Evolutionary conservation across 2,797 vertebrate genomes (phyloP).

Genomic region (Lutjanus argentimaculatus): DNA sequence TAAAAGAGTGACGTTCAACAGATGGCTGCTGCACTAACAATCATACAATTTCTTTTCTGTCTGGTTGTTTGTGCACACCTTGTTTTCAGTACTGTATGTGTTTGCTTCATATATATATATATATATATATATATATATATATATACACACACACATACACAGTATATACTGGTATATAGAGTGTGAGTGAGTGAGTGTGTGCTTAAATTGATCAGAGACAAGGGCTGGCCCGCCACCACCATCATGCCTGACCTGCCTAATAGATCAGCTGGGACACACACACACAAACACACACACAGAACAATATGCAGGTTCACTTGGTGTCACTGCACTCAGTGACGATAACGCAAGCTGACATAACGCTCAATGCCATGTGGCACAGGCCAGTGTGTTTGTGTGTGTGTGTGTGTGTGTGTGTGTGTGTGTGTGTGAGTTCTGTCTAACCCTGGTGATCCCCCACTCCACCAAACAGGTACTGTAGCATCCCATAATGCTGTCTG

Average conservation of each 20-base stretch:
- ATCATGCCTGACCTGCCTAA: constrained; percentile 64
- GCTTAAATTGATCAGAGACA: constrained; percentile 56
- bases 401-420: constrained; percentile 28
- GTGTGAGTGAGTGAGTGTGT: constrained; percentile 7
- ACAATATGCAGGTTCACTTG: constrained; percentile 53
- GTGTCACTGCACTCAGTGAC: constrained; percentile 64
- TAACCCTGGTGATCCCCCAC: constrained; percentile 24
- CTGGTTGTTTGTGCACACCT: background rate
- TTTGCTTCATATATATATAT: background rate
- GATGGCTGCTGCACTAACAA: constrained; percentile 12
- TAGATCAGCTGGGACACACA: constrained; percentile 55
- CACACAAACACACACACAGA: constrained; percentile 22
- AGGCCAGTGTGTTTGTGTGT: constrained; percentile 30
- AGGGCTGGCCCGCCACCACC: constrained; percentile 36
- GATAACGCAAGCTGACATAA: constrained; percentile 71
- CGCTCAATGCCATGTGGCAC: constrained; percentile 63
- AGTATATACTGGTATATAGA: background rate
- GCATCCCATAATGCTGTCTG: constrained; percentile 41
- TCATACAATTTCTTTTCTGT: constrained; percentile 5
- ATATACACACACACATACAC: too few species aligned
- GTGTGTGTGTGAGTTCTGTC: constrained; percentile 32
- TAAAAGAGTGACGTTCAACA: background rate
- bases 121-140: too few species aligned
- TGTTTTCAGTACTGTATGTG: constrained; percentile 1
- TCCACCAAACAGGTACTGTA: constrained; percentile 31